Conservation (phyloP, 2,888 invertebrate species). For the Drosophila buzzatii region DNA sequence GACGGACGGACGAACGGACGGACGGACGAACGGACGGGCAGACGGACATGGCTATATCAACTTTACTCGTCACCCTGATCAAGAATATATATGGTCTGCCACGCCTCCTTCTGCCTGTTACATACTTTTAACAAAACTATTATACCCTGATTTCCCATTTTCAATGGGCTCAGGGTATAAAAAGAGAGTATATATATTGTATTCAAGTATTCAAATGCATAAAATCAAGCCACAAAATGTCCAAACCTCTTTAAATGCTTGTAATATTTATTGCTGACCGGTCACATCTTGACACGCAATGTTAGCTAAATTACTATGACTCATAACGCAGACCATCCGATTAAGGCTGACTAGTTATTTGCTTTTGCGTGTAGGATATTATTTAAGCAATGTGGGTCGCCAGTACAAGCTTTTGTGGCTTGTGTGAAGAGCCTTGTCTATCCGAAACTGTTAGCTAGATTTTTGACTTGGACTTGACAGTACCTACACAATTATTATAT, state of each 20-base stretch:
- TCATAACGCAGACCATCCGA: conserved; percentile 62
- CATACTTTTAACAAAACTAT: no score
- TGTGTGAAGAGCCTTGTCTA: neutral
- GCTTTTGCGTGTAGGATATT: conserved; percentile 78
- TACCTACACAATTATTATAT: neutral
- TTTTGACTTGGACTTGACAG: neutral
- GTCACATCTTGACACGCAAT: conserved; percentile 65
- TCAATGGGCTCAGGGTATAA: no score
- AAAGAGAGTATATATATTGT: no score
- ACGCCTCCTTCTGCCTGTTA: no score
- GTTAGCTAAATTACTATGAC: conserved; percentile 57
- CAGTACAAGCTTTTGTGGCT: conserved; percentile 41
- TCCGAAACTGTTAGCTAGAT: neutral
- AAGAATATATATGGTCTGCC: no score
- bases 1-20: no score
- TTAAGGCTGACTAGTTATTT: conserved; percentile 43
- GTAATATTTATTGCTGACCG: conserved; percentile 24
- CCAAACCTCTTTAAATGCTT: neutral
- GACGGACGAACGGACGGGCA: no score
- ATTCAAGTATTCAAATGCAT: conserved; percentile 27
- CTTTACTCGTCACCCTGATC: no score
- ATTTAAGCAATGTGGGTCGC: conserved; percentile 82
- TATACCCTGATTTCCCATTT: no score
- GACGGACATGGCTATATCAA: no score
- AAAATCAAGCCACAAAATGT: conserved; percentile 61